A percentile compares a stretch with the other conserved stretches of the same genome.
Conservation (phyloP, 23 tunicate species). For the Clavelina lepadiformis region DNA sequence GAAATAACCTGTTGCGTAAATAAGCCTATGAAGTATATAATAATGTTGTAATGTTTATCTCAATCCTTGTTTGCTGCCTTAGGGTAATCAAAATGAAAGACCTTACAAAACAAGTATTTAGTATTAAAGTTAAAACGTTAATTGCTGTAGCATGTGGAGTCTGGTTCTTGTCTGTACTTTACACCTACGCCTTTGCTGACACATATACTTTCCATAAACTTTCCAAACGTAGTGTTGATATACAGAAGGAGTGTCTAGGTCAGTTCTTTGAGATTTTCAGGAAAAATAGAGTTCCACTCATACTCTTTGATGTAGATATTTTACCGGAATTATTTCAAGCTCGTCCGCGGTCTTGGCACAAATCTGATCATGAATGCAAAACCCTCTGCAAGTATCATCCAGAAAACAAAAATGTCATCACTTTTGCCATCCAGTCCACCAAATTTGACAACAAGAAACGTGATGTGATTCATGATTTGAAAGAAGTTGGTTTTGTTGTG, state of each 20-base stretch:
- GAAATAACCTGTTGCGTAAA: too few relatives aligned
- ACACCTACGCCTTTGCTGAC: conserved; percentile 23
- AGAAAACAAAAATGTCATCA: conserved; percentile 68
- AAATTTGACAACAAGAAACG: conserved; percentile 42
- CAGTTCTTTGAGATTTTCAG: conserved; percentile 24
- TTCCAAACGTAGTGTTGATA: conserved; percentile 15
- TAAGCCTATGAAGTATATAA: too few relatives aligned
- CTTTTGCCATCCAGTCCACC: conserved; percentile 58
- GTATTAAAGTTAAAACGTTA: conserved; percentile 23
- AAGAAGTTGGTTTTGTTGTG: conserved; percentile 32
- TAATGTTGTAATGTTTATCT: too few relatives aligned
- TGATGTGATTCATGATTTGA: conserved; percentile 20
- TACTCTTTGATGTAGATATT: conserved; percentile 66
- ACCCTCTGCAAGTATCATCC: conserved; percentile 76
- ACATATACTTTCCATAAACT: conserved; percentile 35
- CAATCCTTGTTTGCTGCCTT: too few relatives aligned
- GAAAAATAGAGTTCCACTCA: conserved; percentile 31
- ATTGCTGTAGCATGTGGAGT: not conserved
- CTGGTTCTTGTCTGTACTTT: conserved; percentile 10
- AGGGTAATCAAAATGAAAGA: conserved; percentile 22
- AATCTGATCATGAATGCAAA: conserved; percentile 49
- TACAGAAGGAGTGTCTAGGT: conserved; percentile 43
- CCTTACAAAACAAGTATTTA: not conserved
- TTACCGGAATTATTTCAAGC: conserved; percentile 62
- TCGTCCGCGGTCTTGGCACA: conserved; percentile 59